These are phyloP conservation scores for Thera obeliscata DNA, from an alignment of 2,888 invertebrate species.

Conservation along the genomic window DNA sequence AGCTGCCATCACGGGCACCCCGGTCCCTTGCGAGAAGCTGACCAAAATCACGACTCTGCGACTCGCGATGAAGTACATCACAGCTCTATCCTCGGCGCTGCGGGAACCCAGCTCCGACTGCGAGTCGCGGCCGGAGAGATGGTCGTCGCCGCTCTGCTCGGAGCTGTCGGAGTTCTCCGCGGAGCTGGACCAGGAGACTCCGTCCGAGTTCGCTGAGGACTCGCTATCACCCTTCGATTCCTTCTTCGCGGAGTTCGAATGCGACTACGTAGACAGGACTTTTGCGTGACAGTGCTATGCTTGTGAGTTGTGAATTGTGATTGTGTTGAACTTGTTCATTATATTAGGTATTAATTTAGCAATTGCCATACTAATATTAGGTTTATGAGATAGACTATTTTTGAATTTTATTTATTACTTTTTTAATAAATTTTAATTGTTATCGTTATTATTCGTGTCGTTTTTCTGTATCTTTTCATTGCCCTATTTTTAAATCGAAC, in stretches of 20 bases:
- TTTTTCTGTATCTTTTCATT: constrained; percentile 26
- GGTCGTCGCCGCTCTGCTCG: constrained; percentile 79
- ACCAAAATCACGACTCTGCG: constrained; percentile 95
- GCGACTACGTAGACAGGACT: constrained; percentile 78
- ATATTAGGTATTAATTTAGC: constrained; percentile 69
- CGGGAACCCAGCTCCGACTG: constrained; percentile 59
- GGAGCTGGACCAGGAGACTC: constrained; percentile 77
- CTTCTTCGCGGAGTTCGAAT: constrained; percentile 81
- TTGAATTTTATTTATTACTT: constrained; percentile 68
- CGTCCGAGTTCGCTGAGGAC: constrained; percentile 80
- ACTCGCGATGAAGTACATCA: constrained; percentile 94
- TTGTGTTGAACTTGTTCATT: constrained; percentile 48
- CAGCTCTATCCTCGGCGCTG: constrained; percentile 88
- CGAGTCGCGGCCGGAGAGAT: constrained; percentile 62
- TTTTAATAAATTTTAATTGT: constrained; percentile 77
- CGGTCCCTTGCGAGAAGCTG: constrained; percentile 89
- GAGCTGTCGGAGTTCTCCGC: constrained; percentile 82
- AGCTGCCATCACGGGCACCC: constrained; percentile 78
- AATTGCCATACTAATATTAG: constrained; percentile 79
- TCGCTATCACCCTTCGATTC: constrained; percentile 85
- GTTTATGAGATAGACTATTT: constrained; percentile 64
- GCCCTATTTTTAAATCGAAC: too few species aligned
- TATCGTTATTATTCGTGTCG: constrained; percentile 62
- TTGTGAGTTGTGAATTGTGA: constrained; percentile 51
- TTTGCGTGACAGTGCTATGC: constrained; percentile 75